Evolutionary conservation across 2,797 vertebrate genomes (phyloP).

Genomic region (Amniataba percoides): DNA sequence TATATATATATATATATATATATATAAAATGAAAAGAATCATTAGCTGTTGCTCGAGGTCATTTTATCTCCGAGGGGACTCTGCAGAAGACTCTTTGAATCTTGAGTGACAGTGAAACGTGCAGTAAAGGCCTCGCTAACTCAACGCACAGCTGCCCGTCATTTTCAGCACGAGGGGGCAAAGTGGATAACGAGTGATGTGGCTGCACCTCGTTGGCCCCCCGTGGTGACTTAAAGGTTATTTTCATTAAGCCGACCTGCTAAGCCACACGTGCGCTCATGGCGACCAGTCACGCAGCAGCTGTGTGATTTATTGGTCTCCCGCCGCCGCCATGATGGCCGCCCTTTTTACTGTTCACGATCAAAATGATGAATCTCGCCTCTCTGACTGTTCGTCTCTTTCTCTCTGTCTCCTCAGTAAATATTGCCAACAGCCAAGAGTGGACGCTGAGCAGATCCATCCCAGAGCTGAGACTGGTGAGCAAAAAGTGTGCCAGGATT

Average conservation of each 20-base stretch:
- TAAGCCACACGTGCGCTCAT: slow-evolving; percentile 14
- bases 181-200: slow-evolving; percentile 51
- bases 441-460: slow-evolving; percentile 93
- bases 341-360: slow-evolving; percentile 32
- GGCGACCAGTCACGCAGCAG: slow-evolving; percentile 26
- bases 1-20: too few species aligned
- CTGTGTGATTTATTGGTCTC: slow-evolving; percentile 49
- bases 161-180: slow-evolving; percentile 26
- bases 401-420: slow-evolving; percentile 82
- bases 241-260: slow-evolving; percentile 56
- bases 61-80: background rate
- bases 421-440: slow-evolving; percentile 95
- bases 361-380: slow-evolving; percentile 42
- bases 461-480: slow-evolving; percentile 94
- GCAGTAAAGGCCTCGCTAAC: slow-evolving; percentile 8
- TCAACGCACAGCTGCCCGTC: slow-evolving; percentile 34
- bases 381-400: slow-evolving; percentile 54
- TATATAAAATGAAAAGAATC: background rate
- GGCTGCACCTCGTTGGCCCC: slow-evolving; percentile 29
- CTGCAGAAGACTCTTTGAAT: slow-evolving; percentile 8
- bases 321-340: slow-evolving; percentile 24
- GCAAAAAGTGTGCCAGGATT: slow-evolving; percentile 42
- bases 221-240: slow-evolving; percentile 63
- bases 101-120: slow-evolving; percentile 36
- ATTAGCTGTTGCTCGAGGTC: background rate